These are phyloP conservation scores for Octomys mimax DNA, from an alignment of 2,797 vertebrate genomes.

Conservation along the genomic window DNA sequence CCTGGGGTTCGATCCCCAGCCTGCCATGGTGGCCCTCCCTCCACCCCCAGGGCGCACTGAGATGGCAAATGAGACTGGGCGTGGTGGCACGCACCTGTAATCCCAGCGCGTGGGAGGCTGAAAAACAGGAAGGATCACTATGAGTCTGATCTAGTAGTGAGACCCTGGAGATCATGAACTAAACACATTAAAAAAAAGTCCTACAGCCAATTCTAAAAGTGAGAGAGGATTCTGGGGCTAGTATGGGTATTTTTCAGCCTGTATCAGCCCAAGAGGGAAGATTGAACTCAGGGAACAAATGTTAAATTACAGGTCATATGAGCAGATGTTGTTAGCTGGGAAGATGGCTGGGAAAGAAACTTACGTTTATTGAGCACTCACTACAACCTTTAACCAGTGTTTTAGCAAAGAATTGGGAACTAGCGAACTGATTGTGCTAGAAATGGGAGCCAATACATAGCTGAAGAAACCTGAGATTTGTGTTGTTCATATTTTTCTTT, in stretches of 20 bases:
- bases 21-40: too few relatives aligned
- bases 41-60: too few relatives aligned
- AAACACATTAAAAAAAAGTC: background rate
- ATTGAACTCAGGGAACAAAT: background rate
- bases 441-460: background rate
- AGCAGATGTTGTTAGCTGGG: slow-evolving; percentile 1
- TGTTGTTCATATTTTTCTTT: slow-evolving; percentile 17
- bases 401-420: background rate
- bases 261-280: background rate
- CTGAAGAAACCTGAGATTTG: slow-evolving; percentile 30
- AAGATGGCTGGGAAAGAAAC: background rate
- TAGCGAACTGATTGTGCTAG: slow-evolving; percentile 8
- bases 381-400: slow-evolving; percentile 17
- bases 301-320: slow-evolving; percentile 15
- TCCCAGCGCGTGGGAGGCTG: too few relatives aligned
- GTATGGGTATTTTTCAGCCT: slow-evolving; percentile 9
- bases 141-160: too few relatives aligned
- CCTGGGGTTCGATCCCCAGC: too few relatives aligned
- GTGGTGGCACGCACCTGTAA: too few relatives aligned
- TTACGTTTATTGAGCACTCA: slow-evolving; percentile 3
- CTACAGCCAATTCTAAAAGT: slow-evolving; percentile 34
- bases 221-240: background rate
- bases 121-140: too few relatives aligned
- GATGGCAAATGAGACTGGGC: too few relatives aligned
- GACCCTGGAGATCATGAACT: too few relatives aligned